Evolutionary conservation across 2,888 invertebrate species (phyloP).

Genomic region (Drosophila cracens): DNA sequence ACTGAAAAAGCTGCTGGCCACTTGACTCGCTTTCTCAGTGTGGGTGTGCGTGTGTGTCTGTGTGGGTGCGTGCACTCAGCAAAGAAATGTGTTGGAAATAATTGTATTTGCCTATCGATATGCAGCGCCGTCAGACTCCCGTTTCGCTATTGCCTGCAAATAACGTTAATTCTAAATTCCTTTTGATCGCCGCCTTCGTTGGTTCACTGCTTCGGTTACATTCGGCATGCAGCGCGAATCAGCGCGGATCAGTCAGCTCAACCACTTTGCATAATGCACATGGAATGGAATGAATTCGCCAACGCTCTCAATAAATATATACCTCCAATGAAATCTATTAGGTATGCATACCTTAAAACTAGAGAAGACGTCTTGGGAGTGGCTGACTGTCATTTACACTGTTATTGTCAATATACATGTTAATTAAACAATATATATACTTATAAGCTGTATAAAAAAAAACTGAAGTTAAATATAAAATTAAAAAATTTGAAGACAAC

Average conservation of each 20-base stretch:
- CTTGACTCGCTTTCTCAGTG: neutral
- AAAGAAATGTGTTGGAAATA: neutral
- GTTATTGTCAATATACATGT: neutral
- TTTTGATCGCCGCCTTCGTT: neutral
- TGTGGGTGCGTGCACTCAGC: neutral
- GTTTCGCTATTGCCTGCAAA: neutral
- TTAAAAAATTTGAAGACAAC: neutral
- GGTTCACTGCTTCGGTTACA: neutral
- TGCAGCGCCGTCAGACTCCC: neutral
- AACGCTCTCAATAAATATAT: neutral
- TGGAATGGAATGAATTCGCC: neutral
- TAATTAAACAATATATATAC: too few species aligned
- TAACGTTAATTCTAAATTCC: neutral
- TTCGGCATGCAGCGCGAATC: neutral
- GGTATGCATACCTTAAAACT: neutral
- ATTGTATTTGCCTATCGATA: neutral
- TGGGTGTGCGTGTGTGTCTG: neutral
- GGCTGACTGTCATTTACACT: neutral
- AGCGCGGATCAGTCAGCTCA: neutral
- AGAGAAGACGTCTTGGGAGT: neutral
- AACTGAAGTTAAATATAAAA: neutral
- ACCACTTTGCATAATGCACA: neutral
- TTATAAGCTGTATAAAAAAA: too few species aligned
- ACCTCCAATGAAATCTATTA: neutral
- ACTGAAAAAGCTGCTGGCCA: neutral